Evolutionary conservation across 37 sponge, comb jelly and placozoan genomes (phyloP), one percentile per base, ranked within the genome.

Genomic region (Hormiphora californensis): DNA sequence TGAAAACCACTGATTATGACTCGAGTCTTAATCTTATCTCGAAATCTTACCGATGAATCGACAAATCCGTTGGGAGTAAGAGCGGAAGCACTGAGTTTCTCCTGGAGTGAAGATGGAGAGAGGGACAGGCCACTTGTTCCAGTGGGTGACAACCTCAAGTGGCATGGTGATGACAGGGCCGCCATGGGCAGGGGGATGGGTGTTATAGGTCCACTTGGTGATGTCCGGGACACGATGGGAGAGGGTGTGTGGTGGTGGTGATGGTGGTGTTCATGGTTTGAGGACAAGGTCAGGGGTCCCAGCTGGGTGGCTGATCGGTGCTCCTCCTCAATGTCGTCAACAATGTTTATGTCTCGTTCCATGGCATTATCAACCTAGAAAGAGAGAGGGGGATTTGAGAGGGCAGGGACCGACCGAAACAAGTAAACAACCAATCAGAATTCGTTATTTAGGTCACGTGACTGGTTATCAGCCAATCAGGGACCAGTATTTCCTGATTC

Each of bases 41-140:
- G n/a, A 19, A n/a, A 21, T 43, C 81, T 73, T 41, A 73, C 81
- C 81, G 81, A 17, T 15, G 81, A 46, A 19, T 73, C 81, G 44
- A 73, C 38, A 28, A 73, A 73, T 73, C 81, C 81, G 81, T 73
- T 73, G 81, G 81, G n/a, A 3, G 81, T 46, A 28, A 73, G 81
- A 21, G n/a, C n/a, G n/a, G 81, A 73, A 40, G 81, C 81, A 25
- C 43, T 43, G 40, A 73, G 40, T 73, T 73, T 73, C 81, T 73
- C 81, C 39, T 73, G 81, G 11, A 73, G 40, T 4, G 81, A 27
- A 41, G 41, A 21, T 1, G 81, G 81, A 4, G 81, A 73, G 46
- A 73, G 43, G 81, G n/a, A n/a, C n/a, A n/a, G n/a, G n/a, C n/a
- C n/a, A n/a, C n/a, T n/a, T n/a, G n/a, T n/a, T n/a, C n/a, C n/a